Percentiles rank a stretch among this genome's conserved stretches.
These are phyloP conservation scores for Nesoenas mayeri DNA, from an alignment of 2,113 vertebrate species.

Conservation along the genomic window DNA sequence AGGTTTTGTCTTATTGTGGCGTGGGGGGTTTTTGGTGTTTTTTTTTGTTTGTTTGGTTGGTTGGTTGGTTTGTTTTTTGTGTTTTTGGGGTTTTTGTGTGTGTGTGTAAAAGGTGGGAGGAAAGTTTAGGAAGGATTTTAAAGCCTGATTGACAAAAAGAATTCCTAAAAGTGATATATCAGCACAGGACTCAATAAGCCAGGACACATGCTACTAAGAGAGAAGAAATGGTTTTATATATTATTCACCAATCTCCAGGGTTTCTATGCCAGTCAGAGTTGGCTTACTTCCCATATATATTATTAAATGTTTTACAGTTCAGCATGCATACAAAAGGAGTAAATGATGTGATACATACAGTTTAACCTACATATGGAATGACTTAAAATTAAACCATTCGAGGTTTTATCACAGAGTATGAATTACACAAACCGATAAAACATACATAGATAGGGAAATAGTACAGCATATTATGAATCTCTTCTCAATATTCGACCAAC, in stretches of 20 bases:
- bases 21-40: too few species aligned
- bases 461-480: not conserved
- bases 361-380: slow-evolving; percentile 56
- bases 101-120: not conserved
- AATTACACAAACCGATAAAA: not conserved
- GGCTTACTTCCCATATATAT: slow-evolving; percentile 65
- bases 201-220: slow-evolving; percentile 52
- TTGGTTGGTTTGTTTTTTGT: too few species aligned
- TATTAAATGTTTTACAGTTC: slow-evolving; percentile 73
- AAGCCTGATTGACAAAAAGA: slow-evolving; percentile 55
- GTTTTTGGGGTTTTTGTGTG: too few species aligned
- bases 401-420: not conserved
- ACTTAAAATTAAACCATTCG: not conserved
- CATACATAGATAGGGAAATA: not conserved
- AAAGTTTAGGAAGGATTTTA: slow-evolving; percentile 51
- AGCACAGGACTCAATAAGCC: slow-evolving; percentile 31
- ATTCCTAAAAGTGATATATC: slow-evolving; percentile 56
- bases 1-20: slow-evolving; percentile 32
- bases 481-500: not conserved
- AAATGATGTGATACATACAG: slow-evolving; percentile 45
- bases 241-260: slow-evolving; percentile 62
- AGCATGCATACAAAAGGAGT: slow-evolving; percentile 61
- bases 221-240: slow-evolving; percentile 64
- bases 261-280: slow-evolving; percentile 52
- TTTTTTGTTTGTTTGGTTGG: too few species aligned